Base-by-base conservation (phyloP, 2,888 invertebrate genomes). In the Lasioglossum pauxillum region DNA sequence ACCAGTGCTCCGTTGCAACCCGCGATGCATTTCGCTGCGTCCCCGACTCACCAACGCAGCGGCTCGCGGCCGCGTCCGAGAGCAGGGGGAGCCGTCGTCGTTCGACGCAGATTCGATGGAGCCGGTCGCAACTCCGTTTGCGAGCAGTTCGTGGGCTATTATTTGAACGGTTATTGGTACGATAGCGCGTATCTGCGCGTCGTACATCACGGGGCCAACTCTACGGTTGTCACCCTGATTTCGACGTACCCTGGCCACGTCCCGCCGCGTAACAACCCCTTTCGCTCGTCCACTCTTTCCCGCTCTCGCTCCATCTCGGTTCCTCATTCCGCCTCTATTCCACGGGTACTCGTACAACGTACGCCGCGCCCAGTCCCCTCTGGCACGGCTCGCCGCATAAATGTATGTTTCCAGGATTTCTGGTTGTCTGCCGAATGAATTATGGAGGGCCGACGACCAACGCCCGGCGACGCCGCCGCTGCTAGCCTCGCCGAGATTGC, bases 111-210 rank as follows among this genome's bases (percentile, higher is more conserved):
- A 77, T 82, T 84, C 83, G 83, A 83, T 82, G 86, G 73, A 85
- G 83, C 73, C 86, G 82, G 12, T 35, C 53, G 82, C 73, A 80
- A 80, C 83, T 71, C 82, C 57, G 87, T 86, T 79, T 78, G 84
- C 88, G 78, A 88, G 89, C 85, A 86, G 90, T 67, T 92, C 90
- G 91, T 89, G 91, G 90, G 92, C 93, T 93, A 94, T 94, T 94
- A 94, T 93, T 93, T 91, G 93, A 94, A 94, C 92, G 93, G 94
- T 94, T 94, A 94, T 94, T 94, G 94, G 93, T 91, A 92, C 90
- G 94, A 94, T 94, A 94, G 91, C 94, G 93, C 93, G 92, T 94
- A 94, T 94, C 94, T 93, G 85, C 73, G 81, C 89, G 89, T 88
- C 93, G 93, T 94, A 93, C 93, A 93, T 94, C 94, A 94, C 93